These are phyloP conservation scores for Adelognathus sp. DNA, from an alignment of 2,888 invertebrate species.

Conservation along the genomic window DNA sequence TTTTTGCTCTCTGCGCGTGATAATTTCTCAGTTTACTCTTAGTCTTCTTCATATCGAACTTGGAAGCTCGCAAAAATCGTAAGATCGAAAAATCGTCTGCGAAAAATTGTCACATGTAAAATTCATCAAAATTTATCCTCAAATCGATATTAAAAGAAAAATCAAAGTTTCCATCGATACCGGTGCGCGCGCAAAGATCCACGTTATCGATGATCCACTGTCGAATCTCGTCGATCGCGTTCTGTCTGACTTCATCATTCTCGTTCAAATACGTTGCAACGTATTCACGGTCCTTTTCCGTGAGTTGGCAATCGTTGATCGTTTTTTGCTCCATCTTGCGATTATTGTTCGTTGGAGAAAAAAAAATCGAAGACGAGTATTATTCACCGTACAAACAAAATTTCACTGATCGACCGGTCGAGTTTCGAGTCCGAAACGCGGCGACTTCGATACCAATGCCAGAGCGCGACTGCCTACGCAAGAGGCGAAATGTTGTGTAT, in stretches of 20 bases:
- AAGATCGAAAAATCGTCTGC: conserved; percentile 82
- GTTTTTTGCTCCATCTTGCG: conserved; percentile 8
- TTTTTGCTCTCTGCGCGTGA: conserved; percentile 82
- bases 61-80: conserved; percentile 85
- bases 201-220: conserved; percentile 79
- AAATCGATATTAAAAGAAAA: background rate
- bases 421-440: background rate
- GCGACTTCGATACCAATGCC: background rate
- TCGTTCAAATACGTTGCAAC: conserved; percentile 77
- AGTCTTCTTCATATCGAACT: conserved; percentile 84
- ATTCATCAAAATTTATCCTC: background rate
- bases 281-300: conserved; percentile 70
- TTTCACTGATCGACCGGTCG: background rate
- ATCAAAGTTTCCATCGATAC: conserved; percentile 63
- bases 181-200: conserved; percentile 76
- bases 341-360: background rate
- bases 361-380: background rate
- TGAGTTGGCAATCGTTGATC: conserved; percentile 62
- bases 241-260: conserved; percentile 73
- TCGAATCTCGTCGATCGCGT: conserved; percentile 76
- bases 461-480: background rate
- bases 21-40: conserved; percentile 84
- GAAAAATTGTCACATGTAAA: background rate
- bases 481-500: background rate
- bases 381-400: background rate